Conservation (phyloP, 2,113 vertebrate genomes). For the Alouatta palliata region DNA sequence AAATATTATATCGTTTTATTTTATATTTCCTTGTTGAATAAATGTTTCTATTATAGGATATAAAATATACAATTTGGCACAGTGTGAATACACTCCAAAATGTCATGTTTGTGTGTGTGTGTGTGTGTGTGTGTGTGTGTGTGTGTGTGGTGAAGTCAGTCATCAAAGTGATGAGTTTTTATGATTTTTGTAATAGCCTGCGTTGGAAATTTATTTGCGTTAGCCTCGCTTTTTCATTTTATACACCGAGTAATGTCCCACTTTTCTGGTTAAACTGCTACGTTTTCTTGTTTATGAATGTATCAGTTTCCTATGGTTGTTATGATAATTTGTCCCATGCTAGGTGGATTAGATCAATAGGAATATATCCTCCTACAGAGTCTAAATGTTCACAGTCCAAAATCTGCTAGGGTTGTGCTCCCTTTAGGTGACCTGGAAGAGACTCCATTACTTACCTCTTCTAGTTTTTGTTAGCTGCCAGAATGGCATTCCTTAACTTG, state of each 20-base stretch:
- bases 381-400: neutral
- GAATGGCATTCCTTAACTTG: neutral
- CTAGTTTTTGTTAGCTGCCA: neutral
- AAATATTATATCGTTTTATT: neutral
- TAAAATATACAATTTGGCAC: neutral
- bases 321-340: neutral
- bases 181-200: neutral
- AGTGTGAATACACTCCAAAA: neutral
- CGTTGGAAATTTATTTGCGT: neutral
- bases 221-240: neutral
- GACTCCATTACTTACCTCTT: neutral
- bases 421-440: neutral
- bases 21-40: neutral
- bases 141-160: neutral
- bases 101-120: neutral
- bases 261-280: neutral
- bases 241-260: no score
- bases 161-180: neutral
- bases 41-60: neutral
- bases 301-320: neutral
- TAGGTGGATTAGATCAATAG: neutral
- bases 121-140: neutral
- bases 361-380: neutral
- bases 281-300: neutral
- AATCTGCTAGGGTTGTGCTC: rapidly evolving